Percentiles rank a stretch among this genome's conserved stretches.
Conservation (phyloP, 2,113 vertebrate genomes). For the Campylorhamphus procurvoides region DNA sequence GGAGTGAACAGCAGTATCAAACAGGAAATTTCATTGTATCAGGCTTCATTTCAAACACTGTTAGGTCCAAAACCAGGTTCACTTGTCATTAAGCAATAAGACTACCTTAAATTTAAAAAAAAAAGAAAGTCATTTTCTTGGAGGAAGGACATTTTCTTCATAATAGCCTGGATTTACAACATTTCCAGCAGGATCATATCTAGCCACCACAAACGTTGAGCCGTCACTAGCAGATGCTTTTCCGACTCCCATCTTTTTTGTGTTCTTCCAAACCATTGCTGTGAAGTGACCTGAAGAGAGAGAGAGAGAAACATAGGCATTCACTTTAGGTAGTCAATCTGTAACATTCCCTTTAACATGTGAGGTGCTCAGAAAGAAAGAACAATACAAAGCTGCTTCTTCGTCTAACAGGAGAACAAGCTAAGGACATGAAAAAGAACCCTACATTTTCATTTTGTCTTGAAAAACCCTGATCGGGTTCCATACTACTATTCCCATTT, state of each 20-base stretch:
- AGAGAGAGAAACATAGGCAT: not conserved
- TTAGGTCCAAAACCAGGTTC: slow-evolving; percentile 17
- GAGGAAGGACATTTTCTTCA: slow-evolving; percentile 91
- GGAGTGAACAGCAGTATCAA: not conserved
- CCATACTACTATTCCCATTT: not conserved
- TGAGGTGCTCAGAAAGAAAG: not conserved
- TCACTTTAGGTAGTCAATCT: not conserved
- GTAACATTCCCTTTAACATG: not conserved
- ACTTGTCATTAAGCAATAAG: not conserved
- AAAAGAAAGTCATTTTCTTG: slow-evolving; percentile 73
- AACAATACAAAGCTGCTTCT: not conserved
- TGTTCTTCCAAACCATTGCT: slow-evolving; percentile 97
- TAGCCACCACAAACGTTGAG: slow-evolving; percentile 95
- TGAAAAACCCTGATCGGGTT: not conserved
- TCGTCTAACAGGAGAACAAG: not conserved
- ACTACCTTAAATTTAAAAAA: not conserved
- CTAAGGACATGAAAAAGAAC: not conserved
- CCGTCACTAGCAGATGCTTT: slow-evolving; percentile 90
- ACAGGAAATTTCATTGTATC: not conserved
- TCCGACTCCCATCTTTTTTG: slow-evolving; percentile 90
- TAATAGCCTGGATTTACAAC: slow-evolving; percentile 94
- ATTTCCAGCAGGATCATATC: slow-evolving; percentile 95
- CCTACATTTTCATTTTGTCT: not conserved
- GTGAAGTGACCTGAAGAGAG: slow-evolving; percentile 92
- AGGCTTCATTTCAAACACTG: not conserved